Base-by-base conservation (phyloP, 2,113 vertebrate species). In the Phylloscopus trochilus region DNA sequence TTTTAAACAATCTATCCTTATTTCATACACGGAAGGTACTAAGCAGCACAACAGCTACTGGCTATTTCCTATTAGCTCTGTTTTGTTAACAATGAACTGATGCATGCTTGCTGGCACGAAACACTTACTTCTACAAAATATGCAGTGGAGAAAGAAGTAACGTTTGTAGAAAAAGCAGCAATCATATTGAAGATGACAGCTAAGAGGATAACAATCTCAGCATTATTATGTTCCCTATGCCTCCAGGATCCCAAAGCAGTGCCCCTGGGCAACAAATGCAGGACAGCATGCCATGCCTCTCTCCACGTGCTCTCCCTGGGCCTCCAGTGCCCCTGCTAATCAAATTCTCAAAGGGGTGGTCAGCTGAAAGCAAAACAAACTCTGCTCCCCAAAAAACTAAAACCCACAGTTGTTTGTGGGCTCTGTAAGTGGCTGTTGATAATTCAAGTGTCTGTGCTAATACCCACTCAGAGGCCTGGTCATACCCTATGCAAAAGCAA, bases 51-150 rank as follows among this genome's bases (percentile, higher is more conserved):
- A 28, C 7, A 52, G 24, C 46, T 55, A 73, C 47, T 43, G 28
- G 30, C 44, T 69, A 33, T 47, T 87, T 83, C 56, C 83, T 74
- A 20, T 33, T 33, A 56, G 44, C 21, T 37, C 35, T 1, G 87
- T 74, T 53, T 59, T 33, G 52, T 16, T 72, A 76, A 68, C 33
- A 87, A 52, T 74, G 67, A 86, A 73, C 28, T 33, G 67, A 77
- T 0, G 0, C 15, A 17, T 1, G 12, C 31, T 67, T 46, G n/a
- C 9, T 51, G 76, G 47, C 51, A 46, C 1, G 0, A 23, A 66
- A 56, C 11, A 31, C 35, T 60, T 37, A 60, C 20, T 76, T 60
- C 23, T 51, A 63, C 51, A 44, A 87, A 46, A 17, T 11, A 83
- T 0, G 2, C 11, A 74, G 35, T 2, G 1, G 24, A 89, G 33